Base-by-base conservation (phyloP, 2,888 invertebrate species). In the Schizotus pectinicornis region DNA sequence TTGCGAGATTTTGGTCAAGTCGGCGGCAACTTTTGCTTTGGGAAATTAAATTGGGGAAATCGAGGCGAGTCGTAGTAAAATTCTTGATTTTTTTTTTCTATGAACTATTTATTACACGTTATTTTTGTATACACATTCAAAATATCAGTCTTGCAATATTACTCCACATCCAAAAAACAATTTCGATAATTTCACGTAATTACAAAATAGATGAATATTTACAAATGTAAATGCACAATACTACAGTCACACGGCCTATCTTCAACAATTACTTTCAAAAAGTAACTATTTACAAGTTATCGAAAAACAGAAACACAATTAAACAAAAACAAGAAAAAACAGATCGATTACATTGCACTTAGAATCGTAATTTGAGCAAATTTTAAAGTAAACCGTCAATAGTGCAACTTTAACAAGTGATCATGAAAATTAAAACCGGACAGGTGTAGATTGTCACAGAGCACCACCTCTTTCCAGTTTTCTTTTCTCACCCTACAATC, bases 201-300 rank as follows among this genome's bases (percentile, higher is more conserved):
- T 60, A 63, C 59, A 64, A 63, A 69, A 65, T 68, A 68, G 64
- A 68, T 57, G 61, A 64, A 63, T 64, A 63, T 70, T 72, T 67
- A 72, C 65, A 71, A 67, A 67, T 67, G 67, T 79, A 79, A 80
- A 80, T 80, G 80, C 80, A 79, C 79, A 77, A 77, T 75, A 69
- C 68, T 75, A 76, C 75, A 76, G 79, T 79, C 80, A 77, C 80
- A 73, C 80, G 79, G 78, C 80, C 79, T 79, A 79, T 71, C 56
- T 65, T 61, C 63, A 57, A 55, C 63, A 67, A 63, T 59, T 56
- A 57, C 60, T 59, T 54, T 63, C 34, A 48, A 47, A 56, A 45
- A 56, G 48, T 42, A 39, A 43, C 59, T 58, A 55, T 38, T 47
- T 64, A 56, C 35, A 56, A 61, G 55, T 56, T 60, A 55, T 57